A percentile compares a stretch with the other conserved stretches of the same genome.
These are phyloP conservation scores for Xerus inauris DNA, from an alignment of 2,113 vertebrate species.

Conservation along the genomic window DNA sequence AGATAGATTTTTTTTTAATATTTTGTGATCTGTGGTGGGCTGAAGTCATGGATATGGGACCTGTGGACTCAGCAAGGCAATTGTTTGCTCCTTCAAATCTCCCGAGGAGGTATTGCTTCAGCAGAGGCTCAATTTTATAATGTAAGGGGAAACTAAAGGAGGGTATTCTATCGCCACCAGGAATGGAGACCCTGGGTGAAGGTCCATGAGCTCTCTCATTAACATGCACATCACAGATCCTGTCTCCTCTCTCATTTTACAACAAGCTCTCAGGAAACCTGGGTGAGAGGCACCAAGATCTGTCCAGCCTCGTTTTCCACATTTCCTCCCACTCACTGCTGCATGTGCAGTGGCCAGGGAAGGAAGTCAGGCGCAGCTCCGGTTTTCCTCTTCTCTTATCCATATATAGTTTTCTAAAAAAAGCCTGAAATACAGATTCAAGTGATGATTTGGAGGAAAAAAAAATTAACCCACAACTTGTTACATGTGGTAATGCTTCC, in stretches of 20 bases:
- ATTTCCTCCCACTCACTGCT: background rate
- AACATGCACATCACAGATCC: background rate
- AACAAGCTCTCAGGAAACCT: background rate
- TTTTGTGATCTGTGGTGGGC: background rate
- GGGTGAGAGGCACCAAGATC: background rate
- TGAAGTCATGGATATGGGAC: background rate
- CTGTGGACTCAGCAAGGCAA: too few relatives aligned
- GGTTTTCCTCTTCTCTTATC: background rate
- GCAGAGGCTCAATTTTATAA: background rate
- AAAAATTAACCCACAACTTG: background rate
- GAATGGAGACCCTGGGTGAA: background rate
- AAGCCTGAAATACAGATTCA: background rate
- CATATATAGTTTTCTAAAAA: conserved; percentile 40
- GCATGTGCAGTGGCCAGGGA: background rate
- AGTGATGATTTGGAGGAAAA: background rate
- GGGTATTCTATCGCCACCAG: rapidly evolving
- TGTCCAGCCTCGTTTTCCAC: background rate
- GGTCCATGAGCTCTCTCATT: background rate
- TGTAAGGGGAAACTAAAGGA: background rate
- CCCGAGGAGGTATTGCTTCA: background rate
- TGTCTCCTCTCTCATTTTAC: background rate
- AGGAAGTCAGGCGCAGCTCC: background rate
- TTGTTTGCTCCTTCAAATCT: background rate
- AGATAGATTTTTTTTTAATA: background rate
- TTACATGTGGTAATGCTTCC: background rate